phyloP scores from a whole-genome alignment of 2,113 vertebrate species.

The Uria lomvia region DNA sequence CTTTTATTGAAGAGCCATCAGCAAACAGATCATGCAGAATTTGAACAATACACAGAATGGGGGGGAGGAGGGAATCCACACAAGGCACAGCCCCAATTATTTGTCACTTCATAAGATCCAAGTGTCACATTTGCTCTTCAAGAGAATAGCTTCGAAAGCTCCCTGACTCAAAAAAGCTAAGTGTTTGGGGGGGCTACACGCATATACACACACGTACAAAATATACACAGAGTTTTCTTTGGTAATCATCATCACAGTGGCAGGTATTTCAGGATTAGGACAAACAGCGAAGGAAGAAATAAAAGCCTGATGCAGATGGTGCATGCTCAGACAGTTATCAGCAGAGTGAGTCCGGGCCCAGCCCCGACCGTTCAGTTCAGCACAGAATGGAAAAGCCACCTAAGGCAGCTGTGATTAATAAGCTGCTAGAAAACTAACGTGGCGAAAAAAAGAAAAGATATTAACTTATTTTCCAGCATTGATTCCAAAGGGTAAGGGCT shows the following conservation, averaged over 20 bases:
- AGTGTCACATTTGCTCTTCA: constrained; percentile 47
- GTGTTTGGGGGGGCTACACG: neutral
- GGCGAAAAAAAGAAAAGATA: neutral
- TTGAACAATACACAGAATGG: constrained; percentile 32
- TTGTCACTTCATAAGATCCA: constrained; percentile 55
- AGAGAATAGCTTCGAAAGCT: constrained; percentile 45
- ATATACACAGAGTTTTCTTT: constrained; percentile 38
- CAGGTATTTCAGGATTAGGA: constrained; percentile 34
- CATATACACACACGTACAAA: neutral
- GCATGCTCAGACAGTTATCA: neutral
- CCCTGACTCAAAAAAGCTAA: constrained; percentile 28
- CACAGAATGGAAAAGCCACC: neutral
- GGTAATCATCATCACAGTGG: constrained; percentile 7
- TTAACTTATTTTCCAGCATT: neutral
- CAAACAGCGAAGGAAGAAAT: constrained; percentile 21
- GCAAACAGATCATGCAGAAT: constrained; percentile 50
- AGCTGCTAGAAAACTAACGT: neutral
- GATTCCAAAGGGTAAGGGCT: neutral
- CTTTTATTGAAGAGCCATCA: constrained; percentile 47
- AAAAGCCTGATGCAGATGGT: constrained; percentile 2
- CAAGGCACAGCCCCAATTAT: constrained; percentile 59
- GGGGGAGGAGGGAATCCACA: constrained; percentile 15
- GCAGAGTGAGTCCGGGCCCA: constrained; percentile 23
- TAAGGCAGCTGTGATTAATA: neutral
- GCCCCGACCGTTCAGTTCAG: constrained; percentile 42